phyloP scores from a whole-genome alignment of 1,140 invertebrate genomes.

The Cardiocondyla obscurior region DNA sequence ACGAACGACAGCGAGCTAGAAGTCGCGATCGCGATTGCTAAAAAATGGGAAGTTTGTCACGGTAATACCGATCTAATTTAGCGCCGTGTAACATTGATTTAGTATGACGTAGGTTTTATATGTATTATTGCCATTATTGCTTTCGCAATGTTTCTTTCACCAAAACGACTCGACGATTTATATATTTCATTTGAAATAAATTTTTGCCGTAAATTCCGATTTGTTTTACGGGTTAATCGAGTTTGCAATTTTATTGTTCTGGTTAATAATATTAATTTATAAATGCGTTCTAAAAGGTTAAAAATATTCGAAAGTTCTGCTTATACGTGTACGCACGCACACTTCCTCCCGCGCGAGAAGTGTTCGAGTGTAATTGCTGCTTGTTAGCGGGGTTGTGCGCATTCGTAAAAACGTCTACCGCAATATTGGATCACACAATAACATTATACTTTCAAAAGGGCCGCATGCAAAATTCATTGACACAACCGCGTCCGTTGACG shows the following conservation, averaged over 20 bases:
- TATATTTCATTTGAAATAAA: not conserved
- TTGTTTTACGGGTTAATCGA: not conserved
- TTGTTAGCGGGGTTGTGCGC: conserved; percentile 43
- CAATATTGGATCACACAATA: conserved; percentile 54
- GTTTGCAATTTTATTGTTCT: not conserved
- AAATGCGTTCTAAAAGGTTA: not conserved
- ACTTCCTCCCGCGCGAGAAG: not conserved
- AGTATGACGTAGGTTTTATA: not conserved
- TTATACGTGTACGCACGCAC: not conserved
- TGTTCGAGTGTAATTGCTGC: conserved; percentile 14
- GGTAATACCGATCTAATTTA: conserved; percentile 51
- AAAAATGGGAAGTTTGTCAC: conserved; percentile 45
- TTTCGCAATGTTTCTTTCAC: not conserved
- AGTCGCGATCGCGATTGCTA: conserved; percentile 22
- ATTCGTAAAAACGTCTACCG: conserved; percentile 33
- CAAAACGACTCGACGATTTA: not conserved
- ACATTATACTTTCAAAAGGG: conserved; percentile 58
- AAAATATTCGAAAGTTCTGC: not conserved
- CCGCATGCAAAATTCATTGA: conserved; percentile 55
- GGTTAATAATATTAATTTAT: conserved; percentile 8
- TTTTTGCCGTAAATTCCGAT: not conserved
- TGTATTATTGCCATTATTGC: conserved; percentile 9
- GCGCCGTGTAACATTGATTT: conserved; percentile 43
- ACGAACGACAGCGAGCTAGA: conserved; percentile 32
- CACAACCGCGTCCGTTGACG: conserved; percentile 52